Conservation (phyloP, 2,888 invertebrate genomes). For the Mycalesis mineus region DNA sequence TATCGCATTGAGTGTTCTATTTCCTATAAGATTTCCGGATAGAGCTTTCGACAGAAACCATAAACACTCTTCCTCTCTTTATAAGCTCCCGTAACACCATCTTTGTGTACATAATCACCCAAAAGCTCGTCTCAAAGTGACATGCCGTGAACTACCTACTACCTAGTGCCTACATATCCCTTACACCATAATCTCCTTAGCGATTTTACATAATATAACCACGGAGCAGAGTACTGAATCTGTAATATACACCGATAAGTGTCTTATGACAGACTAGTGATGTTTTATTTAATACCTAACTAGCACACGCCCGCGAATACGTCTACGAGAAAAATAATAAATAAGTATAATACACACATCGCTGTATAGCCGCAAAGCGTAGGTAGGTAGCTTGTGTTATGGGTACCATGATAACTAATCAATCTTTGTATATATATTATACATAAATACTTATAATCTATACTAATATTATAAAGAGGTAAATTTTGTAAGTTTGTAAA, state of each 20-base stretch:
- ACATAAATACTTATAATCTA: no score
- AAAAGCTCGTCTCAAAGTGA: constrained; percentile 1
- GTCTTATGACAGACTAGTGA: not conserved
- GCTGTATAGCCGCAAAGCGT: no score
- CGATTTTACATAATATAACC: not conserved
- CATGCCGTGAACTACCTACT: not conserved
- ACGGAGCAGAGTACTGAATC: not conserved
- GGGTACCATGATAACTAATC: no score
- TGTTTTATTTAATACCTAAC: not conserved
- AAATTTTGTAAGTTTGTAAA: no score
- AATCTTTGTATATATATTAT: no score
- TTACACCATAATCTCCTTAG: constrained; percentile 8
- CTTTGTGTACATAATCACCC: not conserved
- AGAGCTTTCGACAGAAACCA: not conserved
- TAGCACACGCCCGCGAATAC: no score
- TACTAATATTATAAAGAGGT: no score
- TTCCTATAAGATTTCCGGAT: not conserved
- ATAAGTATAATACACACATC: no score
- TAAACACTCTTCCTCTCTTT: not conserved
- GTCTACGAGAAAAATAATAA: no score
- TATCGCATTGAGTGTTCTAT: no score
- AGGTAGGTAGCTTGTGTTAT: no score
- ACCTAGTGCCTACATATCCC: not conserved
- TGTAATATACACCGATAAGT: not conserved
- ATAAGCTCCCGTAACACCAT: not conserved